A percentile compares a stretch with the other conserved stretches of the same genome.
phyloP scores from a whole-genome alignment of 2,888 invertebrate species.

The Bimastos eiseni region DNA sequence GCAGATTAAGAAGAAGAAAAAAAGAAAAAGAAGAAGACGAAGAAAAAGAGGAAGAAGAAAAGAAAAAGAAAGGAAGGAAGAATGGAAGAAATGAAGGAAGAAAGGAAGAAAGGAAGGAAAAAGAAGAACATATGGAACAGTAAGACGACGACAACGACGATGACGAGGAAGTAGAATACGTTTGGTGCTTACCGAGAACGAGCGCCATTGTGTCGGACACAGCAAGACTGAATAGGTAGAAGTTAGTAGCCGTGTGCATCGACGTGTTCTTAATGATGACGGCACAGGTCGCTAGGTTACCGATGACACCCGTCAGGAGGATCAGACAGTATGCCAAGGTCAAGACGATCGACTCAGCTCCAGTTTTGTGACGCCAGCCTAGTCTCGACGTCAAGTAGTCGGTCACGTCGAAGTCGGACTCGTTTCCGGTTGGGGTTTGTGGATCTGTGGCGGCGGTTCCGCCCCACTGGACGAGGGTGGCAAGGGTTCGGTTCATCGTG shows the following conservation, averaged over 20 bases:
- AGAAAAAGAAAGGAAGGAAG: too few species aligned
- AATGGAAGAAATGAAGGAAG: too few species aligned
- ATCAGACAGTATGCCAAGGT: conserved; percentile 69
- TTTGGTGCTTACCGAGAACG: conserved; percentile 68
- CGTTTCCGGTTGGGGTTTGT: background rate
- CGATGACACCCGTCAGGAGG: conserved; percentile 78
- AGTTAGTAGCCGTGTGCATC: conserved; percentile 89
- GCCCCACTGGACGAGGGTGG: background rate
- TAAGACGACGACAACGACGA: too few species aligned
- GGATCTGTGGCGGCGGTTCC: background rate
- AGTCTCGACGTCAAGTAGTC: conserved; percentile 44
- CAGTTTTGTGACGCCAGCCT: conserved; percentile 51
- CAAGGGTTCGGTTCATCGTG: background rate
- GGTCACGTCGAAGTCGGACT: conserved; percentile 41
- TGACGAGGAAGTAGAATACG: background rate
- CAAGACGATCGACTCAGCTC: conserved; percentile 49
- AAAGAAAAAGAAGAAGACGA: too few species aligned
- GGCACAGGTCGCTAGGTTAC: conserved; percentile 81
- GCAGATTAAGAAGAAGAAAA: too few species aligned
- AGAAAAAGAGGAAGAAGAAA: too few species aligned
- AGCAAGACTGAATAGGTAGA: conserved; percentile 86
- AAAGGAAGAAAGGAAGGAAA: too few species aligned
- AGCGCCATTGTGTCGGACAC: conserved; percentile 79
- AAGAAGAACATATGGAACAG: too few species aligned
- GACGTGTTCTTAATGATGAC: conserved; percentile 79